Conservation (phyloP, 2,113 vertebrate genomes). For the Rostratula benghalensis region DNA sequence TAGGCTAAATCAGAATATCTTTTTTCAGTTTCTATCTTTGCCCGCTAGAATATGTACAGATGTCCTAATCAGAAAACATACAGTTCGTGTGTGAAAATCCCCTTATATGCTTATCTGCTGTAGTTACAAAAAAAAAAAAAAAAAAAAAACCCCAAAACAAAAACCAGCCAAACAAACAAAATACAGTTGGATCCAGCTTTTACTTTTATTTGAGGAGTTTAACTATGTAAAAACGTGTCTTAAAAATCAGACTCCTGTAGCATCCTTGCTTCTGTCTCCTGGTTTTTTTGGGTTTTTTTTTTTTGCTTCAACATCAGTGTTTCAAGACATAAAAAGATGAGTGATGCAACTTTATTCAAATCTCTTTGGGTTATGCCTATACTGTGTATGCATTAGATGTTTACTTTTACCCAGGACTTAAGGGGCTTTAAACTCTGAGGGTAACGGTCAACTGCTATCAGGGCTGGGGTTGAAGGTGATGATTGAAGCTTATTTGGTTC, state of each 20-base stretch:
- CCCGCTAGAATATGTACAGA: not conserved
- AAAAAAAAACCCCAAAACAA: too few relatives aligned
- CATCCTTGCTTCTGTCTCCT: not conserved
- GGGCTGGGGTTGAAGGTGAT: not conserved
- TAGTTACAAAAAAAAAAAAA: not conserved
- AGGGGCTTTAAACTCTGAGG: not conserved
- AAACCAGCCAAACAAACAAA: rapidly evolving
- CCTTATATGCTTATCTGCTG: not conserved
- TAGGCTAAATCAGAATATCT: not conserved
- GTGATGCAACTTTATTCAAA: not conserved
- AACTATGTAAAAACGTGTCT: not conserved
- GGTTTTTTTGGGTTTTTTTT: not conserved
- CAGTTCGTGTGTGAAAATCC: not conserved
- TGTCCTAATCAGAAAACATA: not conserved
- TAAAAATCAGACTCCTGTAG: not conserved
- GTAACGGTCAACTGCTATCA: not conserved
- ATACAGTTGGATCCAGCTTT: not conserved
- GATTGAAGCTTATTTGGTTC: not conserved
- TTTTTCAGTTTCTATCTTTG: not conserved
- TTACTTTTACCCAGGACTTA: not conserved
- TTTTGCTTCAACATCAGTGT: not conserved
- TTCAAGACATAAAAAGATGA: not conserved
- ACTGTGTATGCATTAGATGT: not conserved
- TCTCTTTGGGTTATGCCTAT: not conserved
- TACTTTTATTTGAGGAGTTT: not conserved